phyloP scores from a whole-genome alignment of 2,797 vertebrate species.

The Takifugu ocellatus region DNA sequence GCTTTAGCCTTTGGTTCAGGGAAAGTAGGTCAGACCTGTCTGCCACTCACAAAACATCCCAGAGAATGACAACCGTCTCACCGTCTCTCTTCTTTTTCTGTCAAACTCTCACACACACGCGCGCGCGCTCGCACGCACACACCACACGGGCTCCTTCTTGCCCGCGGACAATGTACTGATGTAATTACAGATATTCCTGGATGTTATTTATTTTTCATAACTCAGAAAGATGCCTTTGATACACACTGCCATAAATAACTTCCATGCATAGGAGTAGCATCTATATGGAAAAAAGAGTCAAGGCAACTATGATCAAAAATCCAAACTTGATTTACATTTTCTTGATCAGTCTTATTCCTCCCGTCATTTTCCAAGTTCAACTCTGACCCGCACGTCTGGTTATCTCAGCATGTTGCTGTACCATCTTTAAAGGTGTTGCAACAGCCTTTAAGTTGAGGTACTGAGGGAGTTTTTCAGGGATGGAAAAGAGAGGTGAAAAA shows the following conservation, averaged over 20 bases:
- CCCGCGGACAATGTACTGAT: constrained; percentile 59
- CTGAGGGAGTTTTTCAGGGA: constrained; percentile 11
- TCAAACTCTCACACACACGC: constrained; percentile 22
- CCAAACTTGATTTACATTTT: constrained; percentile 3
- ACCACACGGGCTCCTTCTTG: constrained; percentile 17
- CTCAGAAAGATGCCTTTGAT: constrained; percentile 54
- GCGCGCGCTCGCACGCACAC: constrained; percentile 30
- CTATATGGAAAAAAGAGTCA: constrained; percentile 5
- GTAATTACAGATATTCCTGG: constrained; percentile 68
- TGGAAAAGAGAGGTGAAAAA: constrained; percentile 24
- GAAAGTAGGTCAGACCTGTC: constrained; percentile 66
- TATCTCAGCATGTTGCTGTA: background rate
- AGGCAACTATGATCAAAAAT: background rate
- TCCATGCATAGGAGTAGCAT: constrained; percentile 4
- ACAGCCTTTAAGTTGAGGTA: constrained; percentile 27
- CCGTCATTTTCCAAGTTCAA: constrained; percentile 5
- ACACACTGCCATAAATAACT: constrained; percentile 44
- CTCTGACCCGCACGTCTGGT: background rate
- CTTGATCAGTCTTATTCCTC: constrained; percentile 1
- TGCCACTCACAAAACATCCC: constrained; percentile 63
- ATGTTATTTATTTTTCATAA: constrained; percentile 53
- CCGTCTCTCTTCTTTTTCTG: constrained; percentile 24
- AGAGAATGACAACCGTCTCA: constrained; percentile 61
- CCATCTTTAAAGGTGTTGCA: constrained; percentile 22
- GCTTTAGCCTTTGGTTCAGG: constrained; percentile 49